Base-by-base conservation (phyloP, 1,140 invertebrate species). In the Globodera rostochiensis region DNA sequence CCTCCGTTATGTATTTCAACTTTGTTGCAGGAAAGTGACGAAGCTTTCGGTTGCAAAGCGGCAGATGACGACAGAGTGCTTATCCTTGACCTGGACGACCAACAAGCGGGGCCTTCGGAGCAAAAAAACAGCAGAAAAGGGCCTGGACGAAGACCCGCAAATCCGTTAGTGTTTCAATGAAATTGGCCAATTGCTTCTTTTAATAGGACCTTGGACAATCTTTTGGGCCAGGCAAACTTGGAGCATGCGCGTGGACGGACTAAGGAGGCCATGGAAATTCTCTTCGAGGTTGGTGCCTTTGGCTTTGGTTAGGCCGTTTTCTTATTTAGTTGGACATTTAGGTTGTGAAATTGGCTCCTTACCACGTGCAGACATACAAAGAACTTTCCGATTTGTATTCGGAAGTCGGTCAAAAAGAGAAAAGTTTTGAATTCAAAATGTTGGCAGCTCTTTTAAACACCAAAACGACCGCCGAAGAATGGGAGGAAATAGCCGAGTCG, bases 201-300 rank as follows among this genome's bases (percentile, higher is more conserved):
- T 8, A 53, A 25, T 76, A 78, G 77, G 66, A 66, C 77, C 45
- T 46, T 88, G 75, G 88, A 88, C 74, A 83, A 80, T 15, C 57
- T 88, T 13, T 67, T 88, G 25, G 87, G 87, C 45, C 87, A 90
- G 66, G 88, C 87, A 21, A 90, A 90, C 77, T 47, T 88, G 4
- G 80, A 77, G 70, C 79, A 88, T 57, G 81, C 88, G 11, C 78
- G 82, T 25, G 83, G 84, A 70, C 76, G 84, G 45, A 83, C 78
- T 6, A 75, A 76, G 19, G 84, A 90, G 64, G 87, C 87, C 50
- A 70, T 88, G 45, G 66, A 78, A 19, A 47, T 87, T 53, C 80
- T 88, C 13, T 81, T 77, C 45, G 87, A 90, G 77, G 82, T 82
- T 36, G 69, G 45, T 74, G 45, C 46, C 21, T 36, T 57, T 83